These are phyloP conservation scores for Myripristis jacobus DNA, from an alignment of 2,797 vertebrate genomes.

Conservation along the genomic window DNA sequence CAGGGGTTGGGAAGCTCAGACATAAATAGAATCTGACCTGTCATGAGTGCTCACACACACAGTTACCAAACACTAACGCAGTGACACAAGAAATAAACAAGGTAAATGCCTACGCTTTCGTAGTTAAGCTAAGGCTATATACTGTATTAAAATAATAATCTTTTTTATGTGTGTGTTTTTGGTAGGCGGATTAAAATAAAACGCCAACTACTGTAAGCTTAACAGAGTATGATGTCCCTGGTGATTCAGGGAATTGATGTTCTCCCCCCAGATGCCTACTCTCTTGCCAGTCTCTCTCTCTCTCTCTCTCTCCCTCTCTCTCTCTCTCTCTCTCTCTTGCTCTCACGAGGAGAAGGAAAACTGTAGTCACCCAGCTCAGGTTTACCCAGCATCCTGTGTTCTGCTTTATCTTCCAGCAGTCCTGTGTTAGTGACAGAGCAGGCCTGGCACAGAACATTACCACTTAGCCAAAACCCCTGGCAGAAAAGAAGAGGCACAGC, in stretches of 20 bases:
- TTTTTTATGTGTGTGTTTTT: constrained; percentile 36
- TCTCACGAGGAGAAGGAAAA: neutral
- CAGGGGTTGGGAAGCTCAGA: constrained; percentile 28
- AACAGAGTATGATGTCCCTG: constrained; percentile 22
- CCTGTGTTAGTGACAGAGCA: constrained; percentile 25
- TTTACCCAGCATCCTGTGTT: constrained; percentile 2
- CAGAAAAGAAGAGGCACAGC: constrained; percentile 7
- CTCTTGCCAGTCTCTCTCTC: constrained; percentile 6
- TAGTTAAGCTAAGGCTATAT: constrained; percentile 34
- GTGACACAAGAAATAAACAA: neutral
- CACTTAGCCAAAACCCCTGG: constrained; percentile 23
- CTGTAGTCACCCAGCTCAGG: constrained; percentile 35
- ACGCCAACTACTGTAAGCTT: constrained; percentile 27
- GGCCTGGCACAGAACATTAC: constrained; percentile 31
- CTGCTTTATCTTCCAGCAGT: constrained; percentile 17
- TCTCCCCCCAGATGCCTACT: constrained; percentile 12
- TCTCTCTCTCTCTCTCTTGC: neutral
- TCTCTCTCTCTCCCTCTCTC: neutral
- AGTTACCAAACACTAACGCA: constrained; percentile 32
- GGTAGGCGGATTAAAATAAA: constrained; percentile 45
- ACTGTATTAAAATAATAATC: constrained; percentile 34
- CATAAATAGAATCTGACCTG: constrained; percentile 65
- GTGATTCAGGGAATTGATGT: constrained; percentile 35
- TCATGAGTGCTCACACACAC: constrained; percentile 34
- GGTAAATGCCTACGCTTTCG: constrained; percentile 13